These are phyloP conservation scores for Cyclura pinguis DNA, from an alignment of 2,797 vertebrate species.

Conservation along the genomic window DNA sequence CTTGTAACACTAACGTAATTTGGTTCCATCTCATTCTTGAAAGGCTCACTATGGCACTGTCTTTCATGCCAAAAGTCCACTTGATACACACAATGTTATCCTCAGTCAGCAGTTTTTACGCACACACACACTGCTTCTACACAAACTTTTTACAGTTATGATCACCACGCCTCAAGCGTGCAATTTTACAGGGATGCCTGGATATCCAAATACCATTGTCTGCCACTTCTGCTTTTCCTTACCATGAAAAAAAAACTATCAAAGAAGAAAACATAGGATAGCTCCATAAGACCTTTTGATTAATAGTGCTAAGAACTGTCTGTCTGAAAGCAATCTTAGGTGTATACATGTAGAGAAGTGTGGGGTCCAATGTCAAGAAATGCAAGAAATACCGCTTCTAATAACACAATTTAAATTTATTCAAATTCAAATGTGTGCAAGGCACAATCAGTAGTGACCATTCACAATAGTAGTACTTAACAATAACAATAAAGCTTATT, in stretches of 20 bases:
- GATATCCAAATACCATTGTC: no score
- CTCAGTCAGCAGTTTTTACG: no score
- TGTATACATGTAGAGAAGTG: background rate
- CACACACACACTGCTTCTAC: background rate
- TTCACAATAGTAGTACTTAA: background rate
- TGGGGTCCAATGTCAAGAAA: no score
- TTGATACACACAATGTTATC: background rate
- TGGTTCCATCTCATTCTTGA: background rate
- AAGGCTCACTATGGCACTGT: background rate
- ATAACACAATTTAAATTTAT: background rate
- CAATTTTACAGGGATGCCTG: no score
- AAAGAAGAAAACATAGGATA: no score
- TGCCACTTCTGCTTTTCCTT: no score
- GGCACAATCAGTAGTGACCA: background rate
- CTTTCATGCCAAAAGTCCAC: background rate
- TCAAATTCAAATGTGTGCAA: background rate
- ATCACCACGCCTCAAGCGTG: no score
- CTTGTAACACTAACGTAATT: background rate
- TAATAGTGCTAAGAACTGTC: no score
- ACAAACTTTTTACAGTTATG: no score
- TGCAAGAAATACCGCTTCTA: background rate
- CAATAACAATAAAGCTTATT: background rate
- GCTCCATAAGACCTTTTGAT: no score
- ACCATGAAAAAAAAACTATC: no score
- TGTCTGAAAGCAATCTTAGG: no score